Evolutionary conservation across 2,888 invertebrate species (phyloP).

Genomic region (Macrophya annulata): DNA sequence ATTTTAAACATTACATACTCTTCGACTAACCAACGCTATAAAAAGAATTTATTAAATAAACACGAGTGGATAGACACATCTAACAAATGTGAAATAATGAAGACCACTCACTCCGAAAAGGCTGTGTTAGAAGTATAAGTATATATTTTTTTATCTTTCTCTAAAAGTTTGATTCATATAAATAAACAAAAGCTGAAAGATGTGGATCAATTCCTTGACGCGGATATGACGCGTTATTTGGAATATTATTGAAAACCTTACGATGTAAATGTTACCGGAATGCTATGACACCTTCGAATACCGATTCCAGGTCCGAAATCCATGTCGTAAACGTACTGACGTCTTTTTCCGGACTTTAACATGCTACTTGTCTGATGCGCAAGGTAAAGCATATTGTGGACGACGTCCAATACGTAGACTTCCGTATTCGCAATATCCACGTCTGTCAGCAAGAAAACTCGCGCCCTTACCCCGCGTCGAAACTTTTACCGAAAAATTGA

Average conservation of each 20-base stretch:
- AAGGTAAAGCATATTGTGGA: conserved; percentile 57
- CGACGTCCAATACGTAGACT: conserved; percentile 63
- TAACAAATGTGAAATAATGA: conserved; percentile 11
- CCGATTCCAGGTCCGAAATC: conserved; percentile 60
- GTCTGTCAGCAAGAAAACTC: conserved; percentile 60
- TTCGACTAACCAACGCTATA: conserved; percentile 60
- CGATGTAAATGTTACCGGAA: conserved; percentile 61
- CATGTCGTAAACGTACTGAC: conserved; percentile 58
- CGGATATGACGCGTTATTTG: neutral
- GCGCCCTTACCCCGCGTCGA: conserved; percentile 57
- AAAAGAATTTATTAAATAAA: conserved; percentile 34
- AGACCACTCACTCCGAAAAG: conserved; percentile 13
- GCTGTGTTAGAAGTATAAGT: neutral
- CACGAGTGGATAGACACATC: neutral
- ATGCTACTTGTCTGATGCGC: conserved; percentile 60
- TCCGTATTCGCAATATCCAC: conserved; percentile 56
- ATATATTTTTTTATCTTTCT: neutral
- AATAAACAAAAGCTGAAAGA: neutral
- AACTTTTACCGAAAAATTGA: conserved; percentile 62
- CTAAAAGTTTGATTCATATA: neutral
- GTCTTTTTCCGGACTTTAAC: conserved; percentile 61
- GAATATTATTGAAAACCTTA: conserved; percentile 52
- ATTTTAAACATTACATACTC: conserved; percentile 60
- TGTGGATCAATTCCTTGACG: neutral
- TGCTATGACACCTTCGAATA: conserved; percentile 59